A percentile compares a stretch with the other conserved stretches of the same genome.
Evolutionary conservation across 2,888 invertebrate genomes (phyloP).

Genomic region (Scrobipalpa costella): DNA sequence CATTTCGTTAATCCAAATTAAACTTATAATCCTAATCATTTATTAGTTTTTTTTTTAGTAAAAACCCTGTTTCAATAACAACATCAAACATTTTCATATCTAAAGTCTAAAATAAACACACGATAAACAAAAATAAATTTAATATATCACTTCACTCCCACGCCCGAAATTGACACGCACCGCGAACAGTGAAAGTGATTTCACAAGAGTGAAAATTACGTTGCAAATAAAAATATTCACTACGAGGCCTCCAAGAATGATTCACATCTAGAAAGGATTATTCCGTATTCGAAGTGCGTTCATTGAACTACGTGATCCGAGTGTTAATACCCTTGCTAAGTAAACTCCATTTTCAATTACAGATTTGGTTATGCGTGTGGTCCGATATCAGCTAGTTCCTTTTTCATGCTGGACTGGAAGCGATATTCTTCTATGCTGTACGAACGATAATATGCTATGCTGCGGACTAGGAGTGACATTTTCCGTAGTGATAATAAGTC

Average conservation of each 20-base stretch:
- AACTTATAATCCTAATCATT: too few relatives aligned
- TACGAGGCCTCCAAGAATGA: constrained; percentile 50
- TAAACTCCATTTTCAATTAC: constrained; percentile 72
- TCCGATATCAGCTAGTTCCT: too few relatives aligned
- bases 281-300: constrained; percentile 68
- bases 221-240: constrained; percentile 33
- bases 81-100: neutral
- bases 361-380: constrained; percentile 25
- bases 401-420: neutral
- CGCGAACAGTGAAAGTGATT: too few relatives aligned
- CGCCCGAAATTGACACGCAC: constrained; percentile 4
- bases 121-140: neutral
- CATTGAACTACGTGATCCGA: constrained; percentile 59
- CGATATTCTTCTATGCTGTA: too few relatives aligned
- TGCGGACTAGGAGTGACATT: too few relatives aligned
- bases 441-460: too few relatives aligned
- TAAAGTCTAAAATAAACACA: neutral
- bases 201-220: constrained; percentile 47
- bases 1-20: too few relatives aligned
- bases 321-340: constrained; percentile 63
- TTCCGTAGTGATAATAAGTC: too few relatives aligned
- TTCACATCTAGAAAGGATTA: constrained; percentile 55
- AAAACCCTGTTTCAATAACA: too few relatives aligned
- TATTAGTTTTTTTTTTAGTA: too few relatives aligned
- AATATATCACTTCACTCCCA: neutral